A percentile compares a stretch with the other conserved stretches of the same genome.
Conservation (phyloP, 2,797 vertebrate species). For the Galagoides demidoff region DNA sequence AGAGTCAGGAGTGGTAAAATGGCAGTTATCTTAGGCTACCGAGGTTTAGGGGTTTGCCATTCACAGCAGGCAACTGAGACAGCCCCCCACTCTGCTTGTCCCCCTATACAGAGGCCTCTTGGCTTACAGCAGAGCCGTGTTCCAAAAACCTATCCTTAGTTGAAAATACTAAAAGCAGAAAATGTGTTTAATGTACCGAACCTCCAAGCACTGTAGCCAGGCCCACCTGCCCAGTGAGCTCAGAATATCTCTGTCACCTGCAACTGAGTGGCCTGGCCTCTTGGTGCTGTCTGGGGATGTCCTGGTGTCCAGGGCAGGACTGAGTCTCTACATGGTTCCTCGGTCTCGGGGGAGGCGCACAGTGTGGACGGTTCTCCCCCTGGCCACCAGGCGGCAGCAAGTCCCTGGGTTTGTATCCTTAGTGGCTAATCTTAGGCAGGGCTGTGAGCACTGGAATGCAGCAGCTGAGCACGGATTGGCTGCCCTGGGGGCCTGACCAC, state of each 20-base stretch:
- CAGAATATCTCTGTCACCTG: no score
- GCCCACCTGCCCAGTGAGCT: no score
- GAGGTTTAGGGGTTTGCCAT: neutral
- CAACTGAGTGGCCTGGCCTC: neutral
- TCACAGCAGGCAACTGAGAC: no score
- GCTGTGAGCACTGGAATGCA: fast-evolving
- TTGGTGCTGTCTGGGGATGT: neutral
- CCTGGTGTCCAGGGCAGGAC: neutral
- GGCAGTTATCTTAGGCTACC: neutral
- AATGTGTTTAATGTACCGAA: neutral
- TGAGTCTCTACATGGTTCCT: no score
- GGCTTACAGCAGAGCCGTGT: neutral
- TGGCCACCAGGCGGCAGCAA: slow-evolving; percentile 64
- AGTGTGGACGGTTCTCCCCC: neutral
- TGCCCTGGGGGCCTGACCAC: neutral
- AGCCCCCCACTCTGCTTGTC: neutral
- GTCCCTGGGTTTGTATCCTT: neutral
- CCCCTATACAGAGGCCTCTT: neutral
- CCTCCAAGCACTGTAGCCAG: neutral
- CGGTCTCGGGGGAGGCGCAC: fast-evolving
- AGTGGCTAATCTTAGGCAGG: neutral
- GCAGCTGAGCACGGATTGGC: fast-evolving
- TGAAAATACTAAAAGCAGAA: neutral
- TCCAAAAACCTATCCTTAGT: neutral
- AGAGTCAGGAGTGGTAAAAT: neutral